Percentiles rank a stretch among this genome's conserved stretches.
These are phyloP conservation scores for Alaudala cheleensis DNA, from an alignment of 2,113 vertebrate genomes.

Conservation along the genomic window DNA sequence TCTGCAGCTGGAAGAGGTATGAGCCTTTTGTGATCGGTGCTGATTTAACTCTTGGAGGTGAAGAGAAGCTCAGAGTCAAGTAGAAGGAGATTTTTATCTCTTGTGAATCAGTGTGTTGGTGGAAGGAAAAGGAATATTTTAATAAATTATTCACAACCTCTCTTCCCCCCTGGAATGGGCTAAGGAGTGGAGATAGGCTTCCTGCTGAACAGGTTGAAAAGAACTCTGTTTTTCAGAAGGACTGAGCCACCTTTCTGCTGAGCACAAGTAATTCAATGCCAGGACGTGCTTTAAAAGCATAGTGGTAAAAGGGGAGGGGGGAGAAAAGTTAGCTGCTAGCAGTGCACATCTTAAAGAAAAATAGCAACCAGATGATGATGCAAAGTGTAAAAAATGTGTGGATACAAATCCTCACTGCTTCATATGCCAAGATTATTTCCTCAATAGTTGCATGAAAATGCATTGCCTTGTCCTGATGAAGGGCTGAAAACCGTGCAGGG, in stretches of 20 bases:
- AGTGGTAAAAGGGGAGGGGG: not conserved
- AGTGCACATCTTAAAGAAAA: not conserved
- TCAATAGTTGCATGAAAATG: not conserved
- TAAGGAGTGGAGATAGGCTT: constrained; percentile 33
- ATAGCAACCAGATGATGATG: not conserved
- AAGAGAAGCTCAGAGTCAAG: not conserved
- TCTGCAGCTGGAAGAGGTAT: not conserved
- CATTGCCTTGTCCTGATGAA: not conserved
- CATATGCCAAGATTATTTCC: not conserved
- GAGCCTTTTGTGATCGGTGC: not conserved
- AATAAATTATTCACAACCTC: constrained; percentile 58
- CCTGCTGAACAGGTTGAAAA: constrained; percentile 60
- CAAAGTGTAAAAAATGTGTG: not conserved
- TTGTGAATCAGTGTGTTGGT: not conserved
- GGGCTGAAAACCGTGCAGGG: not conserved
- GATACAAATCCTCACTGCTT: not conserved
- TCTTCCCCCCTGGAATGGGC: not conserved
- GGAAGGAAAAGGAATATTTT: constrained; percentile 39
- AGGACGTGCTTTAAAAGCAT: not conserved
- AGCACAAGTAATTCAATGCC: constrained; percentile 23
- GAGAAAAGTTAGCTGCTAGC: not conserved
- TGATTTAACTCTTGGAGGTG: not conserved
- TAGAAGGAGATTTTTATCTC: constrained; percentile 16
- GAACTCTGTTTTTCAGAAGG: constrained; percentile 32
- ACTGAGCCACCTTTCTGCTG: constrained; percentile 41